Percentiles rank a stretch among this genome's conserved stretches.
Conservation (phyloP, 2,888 invertebrate genomes). For the Colletes collaris region DNA sequence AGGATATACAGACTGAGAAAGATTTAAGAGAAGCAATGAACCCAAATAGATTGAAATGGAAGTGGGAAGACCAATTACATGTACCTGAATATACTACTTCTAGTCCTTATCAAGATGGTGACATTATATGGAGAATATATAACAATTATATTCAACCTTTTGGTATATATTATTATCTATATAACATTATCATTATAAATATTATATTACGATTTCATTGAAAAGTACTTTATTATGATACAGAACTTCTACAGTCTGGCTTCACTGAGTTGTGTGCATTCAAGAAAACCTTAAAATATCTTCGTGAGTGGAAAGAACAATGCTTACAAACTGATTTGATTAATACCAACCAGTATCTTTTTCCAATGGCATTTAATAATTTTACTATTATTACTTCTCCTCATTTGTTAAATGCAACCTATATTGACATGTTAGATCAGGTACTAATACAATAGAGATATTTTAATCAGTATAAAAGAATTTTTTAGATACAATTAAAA, state of each 20-base stretch:
- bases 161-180: slow-evolving; percentile 65
- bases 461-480: background rate
- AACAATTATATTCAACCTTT: slow-evolving; percentile 70
- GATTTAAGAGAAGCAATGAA: slow-evolving; percentile 66
- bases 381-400: slow-evolving; percentile 75
- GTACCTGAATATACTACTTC: slow-evolving; percentile 65
- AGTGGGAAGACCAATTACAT: slow-evolving; percentile 47
- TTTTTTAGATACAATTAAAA: background rate
- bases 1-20: slow-evolving; percentile 70
- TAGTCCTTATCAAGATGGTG: slow-evolving; percentile 71
- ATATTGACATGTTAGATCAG: slow-evolving; percentile 43
- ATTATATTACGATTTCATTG: slow-evolving; percentile 1
- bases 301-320: slow-evolving; percentile 81
- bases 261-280: slow-evolving; percentile 77
- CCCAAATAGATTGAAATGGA: slow-evolving; percentile 70
- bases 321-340: slow-evolving; percentile 81
- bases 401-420: slow-evolving; percentile 69
- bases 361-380: slow-evolving; percentile 76
- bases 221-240: slow-evolving; percentile 25
- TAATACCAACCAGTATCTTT: slow-evolving; percentile 80
- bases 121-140: slow-evolving; percentile 73
- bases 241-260: slow-evolving; percentile 77
- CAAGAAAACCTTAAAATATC: slow-evolving; percentile 82
- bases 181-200: slow-evolving; percentile 7
- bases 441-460: slow-evolving; percentile 35